These are phyloP conservation scores for Drosophila ochracea DNA, from an alignment of 2,888 invertebrate genomes.

Conservation along the genomic window DNA sequence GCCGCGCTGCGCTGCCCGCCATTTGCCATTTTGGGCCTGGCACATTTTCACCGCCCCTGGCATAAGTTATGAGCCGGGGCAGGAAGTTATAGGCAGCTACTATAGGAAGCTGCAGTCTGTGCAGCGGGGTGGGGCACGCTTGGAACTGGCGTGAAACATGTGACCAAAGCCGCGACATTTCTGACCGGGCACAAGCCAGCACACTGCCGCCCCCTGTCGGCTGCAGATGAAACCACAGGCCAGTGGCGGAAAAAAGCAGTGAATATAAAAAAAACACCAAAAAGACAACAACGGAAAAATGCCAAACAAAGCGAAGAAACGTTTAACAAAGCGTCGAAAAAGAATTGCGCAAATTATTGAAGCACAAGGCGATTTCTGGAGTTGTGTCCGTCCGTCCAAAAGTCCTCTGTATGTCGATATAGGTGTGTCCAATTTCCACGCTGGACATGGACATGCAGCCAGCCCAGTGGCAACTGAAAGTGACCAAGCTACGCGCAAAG, in stretches of 20 bases:
- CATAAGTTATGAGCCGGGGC: conserved; percentile 73
- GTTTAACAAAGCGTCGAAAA: conserved; percentile 49
- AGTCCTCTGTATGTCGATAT: not conserved
- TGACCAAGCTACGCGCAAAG: conserved; percentile 11
- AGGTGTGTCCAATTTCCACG: not conserved
- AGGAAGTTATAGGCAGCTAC: conserved; percentile 19
- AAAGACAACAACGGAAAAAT: conserved; percentile 33
- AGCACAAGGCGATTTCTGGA: conserved; percentile 64
- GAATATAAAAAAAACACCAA: conserved; percentile 5
- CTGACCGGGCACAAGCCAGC: conserved; percentile 28
- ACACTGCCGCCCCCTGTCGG: conserved; percentile 66
- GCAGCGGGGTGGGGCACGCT: conserved; percentile 22
- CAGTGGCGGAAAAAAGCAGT: conserved; percentile 29
- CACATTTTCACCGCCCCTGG: conserved; percentile 62
- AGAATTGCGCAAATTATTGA: conserved; percentile 66
- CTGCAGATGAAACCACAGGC: conserved; percentile 76
- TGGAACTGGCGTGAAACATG: conserved; percentile 76
- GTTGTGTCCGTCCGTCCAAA: conserved; percentile 18
- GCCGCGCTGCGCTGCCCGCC: conserved; percentile 63
- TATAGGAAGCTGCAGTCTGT: conserved; percentile 1
- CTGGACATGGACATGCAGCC: not conserved
- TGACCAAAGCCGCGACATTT: conserved; percentile 65
- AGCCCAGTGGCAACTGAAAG: conserved; percentile 17
- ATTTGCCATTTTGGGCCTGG: conserved; percentile 74
- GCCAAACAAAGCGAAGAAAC: conserved; percentile 49